These are phyloP conservation scores for Meliscaeva auricollis DNA, from an alignment of 2,888 invertebrate genomes.

Conservation along the genomic window DNA sequence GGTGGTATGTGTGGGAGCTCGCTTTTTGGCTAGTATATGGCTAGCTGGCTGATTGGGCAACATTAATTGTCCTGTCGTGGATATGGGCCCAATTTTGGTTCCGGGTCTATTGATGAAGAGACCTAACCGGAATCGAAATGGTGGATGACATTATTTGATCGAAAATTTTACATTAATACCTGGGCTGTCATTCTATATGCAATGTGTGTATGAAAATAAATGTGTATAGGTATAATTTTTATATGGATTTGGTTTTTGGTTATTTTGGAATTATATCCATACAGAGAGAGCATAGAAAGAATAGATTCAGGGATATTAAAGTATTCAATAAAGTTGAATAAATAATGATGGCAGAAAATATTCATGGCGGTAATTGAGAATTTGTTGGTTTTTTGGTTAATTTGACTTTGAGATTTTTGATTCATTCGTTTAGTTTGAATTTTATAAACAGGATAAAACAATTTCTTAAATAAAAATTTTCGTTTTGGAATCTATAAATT, in stretches of 20 bases:
- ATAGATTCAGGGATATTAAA: background rate
- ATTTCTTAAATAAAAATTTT: too few species aligned
- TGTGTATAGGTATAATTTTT: too few species aligned
- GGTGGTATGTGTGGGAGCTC: background rate
- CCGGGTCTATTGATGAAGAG: constrained; percentile 10
- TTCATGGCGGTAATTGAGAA: background rate
- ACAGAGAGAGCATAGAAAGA: background rate
- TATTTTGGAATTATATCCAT: constrained; percentile 3
- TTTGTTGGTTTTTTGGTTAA: background rate
- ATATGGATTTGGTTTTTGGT: background rate
- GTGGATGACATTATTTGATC: constrained; percentile 21
- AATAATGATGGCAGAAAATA: background rate
- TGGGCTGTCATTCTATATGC: background rate
- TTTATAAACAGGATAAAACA: too few species aligned
- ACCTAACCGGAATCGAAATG: constrained; percentile 15
- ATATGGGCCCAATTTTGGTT: background rate
- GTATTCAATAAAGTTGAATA: constrained; percentile 7
- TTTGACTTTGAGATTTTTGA: background rate
- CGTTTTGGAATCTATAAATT: too few species aligned
- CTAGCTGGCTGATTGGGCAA: background rate
- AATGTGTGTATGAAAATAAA: too few species aligned
- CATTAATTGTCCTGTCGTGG: background rate
- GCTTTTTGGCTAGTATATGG: background rate
- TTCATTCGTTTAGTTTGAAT: background rate
- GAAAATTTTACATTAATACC: constrained; percentile 22